Percentiles rank a stretch among this genome's conserved stretches.
Conservation (phyloP, 2,888 invertebrate species). For the Luperina nickerlii region DNA sequence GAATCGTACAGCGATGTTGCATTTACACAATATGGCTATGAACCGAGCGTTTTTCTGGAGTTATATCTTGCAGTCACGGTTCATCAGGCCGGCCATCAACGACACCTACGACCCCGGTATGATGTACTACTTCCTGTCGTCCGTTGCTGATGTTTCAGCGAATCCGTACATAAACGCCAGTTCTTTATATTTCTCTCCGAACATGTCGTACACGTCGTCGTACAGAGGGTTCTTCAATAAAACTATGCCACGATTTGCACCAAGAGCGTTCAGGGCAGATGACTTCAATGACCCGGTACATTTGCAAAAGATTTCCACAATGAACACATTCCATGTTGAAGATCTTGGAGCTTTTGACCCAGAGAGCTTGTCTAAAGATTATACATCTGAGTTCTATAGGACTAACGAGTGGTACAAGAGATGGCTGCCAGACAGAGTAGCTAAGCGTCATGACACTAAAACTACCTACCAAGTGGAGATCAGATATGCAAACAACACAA, state of each 20-base stretch:
- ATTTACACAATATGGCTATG: slow-evolving; percentile 99
- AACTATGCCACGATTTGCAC: slow-evolving; percentile 98
- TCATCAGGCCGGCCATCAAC: slow-evolving; percentile 96
- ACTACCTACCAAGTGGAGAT: slow-evolving; percentile 98
- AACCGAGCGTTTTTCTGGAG: slow-evolving; percentile 99
- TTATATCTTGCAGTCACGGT: slow-evolving; percentile 97
- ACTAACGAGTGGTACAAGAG: slow-evolving; percentile 98
- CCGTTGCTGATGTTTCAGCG: slow-evolving; percentile 98
- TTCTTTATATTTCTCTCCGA: slow-evolving; percentile 98
- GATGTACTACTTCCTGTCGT: slow-evolving; percentile 99
- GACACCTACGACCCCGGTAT: slow-evolving; percentile 99
- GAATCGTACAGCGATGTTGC: slow-evolving; percentile 97
- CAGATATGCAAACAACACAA: slow-evolving; percentile 97
- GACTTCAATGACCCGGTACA: slow-evolving; percentile 99
- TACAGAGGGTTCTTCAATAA: slow-evolving; percentile 99
- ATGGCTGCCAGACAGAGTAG: slow-evolving; percentile 97
- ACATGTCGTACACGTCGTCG: slow-evolving; percentile 98
- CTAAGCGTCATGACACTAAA: slow-evolving; percentile 96
- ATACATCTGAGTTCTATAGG: slow-evolving; percentile 96
- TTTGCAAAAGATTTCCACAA: slow-evolving; percentile 96
- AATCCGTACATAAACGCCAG: slow-evolving; percentile 98
- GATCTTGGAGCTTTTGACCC: slow-evolving; percentile 96
- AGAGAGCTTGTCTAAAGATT: slow-evolving; percentile 95
- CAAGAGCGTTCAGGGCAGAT: slow-evolving; percentile 96
- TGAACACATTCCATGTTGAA: slow-evolving; percentile 96